A percentile compares a stretch with the other conserved stretches of the same genome.
phyloP scores from a whole-genome alignment of 2,888 invertebrate species.

The Napeogenes inachia region DNA sequence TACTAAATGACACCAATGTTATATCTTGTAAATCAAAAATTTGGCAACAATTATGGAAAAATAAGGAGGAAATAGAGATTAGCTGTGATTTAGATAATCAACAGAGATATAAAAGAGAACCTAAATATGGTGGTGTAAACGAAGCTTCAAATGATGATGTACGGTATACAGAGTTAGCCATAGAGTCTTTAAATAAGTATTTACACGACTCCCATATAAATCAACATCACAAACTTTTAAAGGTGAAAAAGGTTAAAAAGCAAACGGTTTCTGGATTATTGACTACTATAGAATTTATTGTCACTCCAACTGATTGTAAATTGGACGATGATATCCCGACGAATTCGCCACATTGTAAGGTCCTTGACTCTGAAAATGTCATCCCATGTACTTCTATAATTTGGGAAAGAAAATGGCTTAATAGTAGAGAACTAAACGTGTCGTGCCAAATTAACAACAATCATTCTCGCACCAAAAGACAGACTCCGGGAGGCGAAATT shows the following conservation, averaged over 20 bases:
- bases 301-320: no score
- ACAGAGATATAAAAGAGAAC: slow-evolving; percentile 8
- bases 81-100: slow-evolving; percentile 26
- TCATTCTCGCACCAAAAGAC: slow-evolving; percentile 21
- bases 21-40: slow-evolving; percentile 39
- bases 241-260: no score
- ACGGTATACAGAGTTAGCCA: no score
- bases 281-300: no score
- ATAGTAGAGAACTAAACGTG: slow-evolving; percentile 46
- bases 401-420: slow-evolving; percentile 63
- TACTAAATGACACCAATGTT: slow-evolving; percentile 46
- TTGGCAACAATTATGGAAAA: slow-evolving; percentile 39
- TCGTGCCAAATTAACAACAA: slow-evolving; percentile 26
- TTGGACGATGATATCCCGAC: no score
- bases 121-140: slow-evolving; percentile 13
- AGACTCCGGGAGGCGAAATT: slow-evolving; percentile 25
- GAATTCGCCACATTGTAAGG: no score
- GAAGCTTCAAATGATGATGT: not conserved
- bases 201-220: no score
- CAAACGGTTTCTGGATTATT: no score
- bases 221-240: no score
- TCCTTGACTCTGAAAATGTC: no score
- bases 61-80: slow-evolving; percentile 36
- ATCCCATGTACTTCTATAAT: no score
- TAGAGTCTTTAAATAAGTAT: no score